Base-by-base conservation (phyloP, 1,140 invertebrate genomes). In the Drosophila bocqueti region DNA sequence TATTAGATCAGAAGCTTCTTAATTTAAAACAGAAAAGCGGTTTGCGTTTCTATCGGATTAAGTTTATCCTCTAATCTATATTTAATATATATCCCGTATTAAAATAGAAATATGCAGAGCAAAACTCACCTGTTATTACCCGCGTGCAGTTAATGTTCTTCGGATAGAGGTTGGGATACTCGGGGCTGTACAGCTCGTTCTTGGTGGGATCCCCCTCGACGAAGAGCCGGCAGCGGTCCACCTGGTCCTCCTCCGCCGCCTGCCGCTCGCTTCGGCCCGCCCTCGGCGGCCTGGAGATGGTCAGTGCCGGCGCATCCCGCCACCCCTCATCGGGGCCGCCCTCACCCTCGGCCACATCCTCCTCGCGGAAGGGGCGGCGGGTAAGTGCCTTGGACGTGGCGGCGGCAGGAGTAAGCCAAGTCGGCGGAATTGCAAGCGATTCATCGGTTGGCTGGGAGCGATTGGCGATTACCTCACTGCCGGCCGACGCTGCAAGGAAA, bases 141-240 rank as follows among this genome's bases (percentile, higher is more conserved):
- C 94, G 94, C 50, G 95, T 94, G 83, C 96, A 97, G 72, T 96
- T 95, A 0, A 95, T 95, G 46, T 95, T 94, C 79, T 96, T 96
- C 5, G 95, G 95, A 93, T 97, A 97, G 50, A 94, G 93, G 8
- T 94, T 93, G 2, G 96, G 96, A 93, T 96, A 96, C 66, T 95
- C 94, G 0, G 96, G 96, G 68, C 96, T 96, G 89, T 95, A 96
- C 83, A 97, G 96, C 86, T 96, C 96, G 43, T 93, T 93, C 75
- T 94, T 94, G 13, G 83, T 85, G 9, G 92, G 89, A 77, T 95
- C 94, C 1, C 95, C 95, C 38, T 94, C 91, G 4, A 86, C 92
- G 84, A 96, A 96, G 75, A 82, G 60, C 7, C 81, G 94, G 93
- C 69, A 93, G 9, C 79, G 82, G 47, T 93, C 87, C 45, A 92